Percentiles rank a stretch among this genome's conserved stretches.
These are phyloP conservation scores for Xenentodon cancila DNA, from an alignment of 2,797 vertebrate species.

Conservation along the genomic window DNA sequence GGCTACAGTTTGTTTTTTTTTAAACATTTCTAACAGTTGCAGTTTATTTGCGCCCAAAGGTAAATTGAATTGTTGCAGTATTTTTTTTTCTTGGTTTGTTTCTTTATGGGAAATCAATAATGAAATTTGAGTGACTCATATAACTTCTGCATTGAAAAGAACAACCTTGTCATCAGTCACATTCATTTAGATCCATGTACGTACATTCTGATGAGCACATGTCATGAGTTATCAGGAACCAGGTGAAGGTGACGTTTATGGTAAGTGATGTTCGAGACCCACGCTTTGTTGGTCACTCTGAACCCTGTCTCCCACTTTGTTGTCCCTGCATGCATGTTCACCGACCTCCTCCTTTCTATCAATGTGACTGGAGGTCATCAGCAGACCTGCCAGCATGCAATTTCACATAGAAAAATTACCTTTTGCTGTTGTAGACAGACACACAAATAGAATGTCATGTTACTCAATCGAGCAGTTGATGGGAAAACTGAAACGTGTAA, in stretches of 20 bases:
- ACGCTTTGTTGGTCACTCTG: conserved; percentile 49
- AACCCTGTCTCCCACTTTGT: conserved; percentile 18
- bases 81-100: too few species aligned
- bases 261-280: conserved; percentile 51
- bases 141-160: conserved; percentile 2
- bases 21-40: too few species aligned
- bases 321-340: conserved; percentile 2
- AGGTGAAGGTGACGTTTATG: conserved; percentile 34
- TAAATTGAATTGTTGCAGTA: too few species aligned
- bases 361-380: conserved; percentile 44
- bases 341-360: background rate
- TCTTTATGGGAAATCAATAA: too few species aligned
- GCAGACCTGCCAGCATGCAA: conserved; percentile 42
- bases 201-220: conserved; percentile 16
- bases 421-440: background rate
- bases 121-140: too few species aligned
- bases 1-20: background rate
- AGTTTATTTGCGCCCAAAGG: too few species aligned
- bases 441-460: conserved; percentile 32
- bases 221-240: conserved; percentile 29
- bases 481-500: background rate
- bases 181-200: conserved; percentile 6
- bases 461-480: conserved; percentile 6
- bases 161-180: conserved; percentile 9
- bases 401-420: conserved; percentile 34